These are phyloP conservation scores for Arctopsyche grandis DNA, from an alignment of 1,140 invertebrate genomes.

Conservation along the genomic window DNA sequence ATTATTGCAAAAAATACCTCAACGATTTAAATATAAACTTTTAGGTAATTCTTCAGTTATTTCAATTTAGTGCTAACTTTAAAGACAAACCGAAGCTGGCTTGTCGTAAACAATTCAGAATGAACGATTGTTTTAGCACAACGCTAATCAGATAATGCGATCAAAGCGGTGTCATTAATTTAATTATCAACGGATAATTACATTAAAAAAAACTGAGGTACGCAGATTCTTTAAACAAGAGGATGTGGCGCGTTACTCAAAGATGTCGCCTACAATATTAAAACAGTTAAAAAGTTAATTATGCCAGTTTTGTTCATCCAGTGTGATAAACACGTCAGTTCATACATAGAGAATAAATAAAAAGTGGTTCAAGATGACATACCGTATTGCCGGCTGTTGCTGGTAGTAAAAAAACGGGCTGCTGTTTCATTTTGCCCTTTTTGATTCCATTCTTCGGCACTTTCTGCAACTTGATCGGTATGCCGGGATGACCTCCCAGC, in stretches of 20 bases:
- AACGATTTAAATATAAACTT: too few species aligned
- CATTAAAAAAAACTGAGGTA: too few species aligned
- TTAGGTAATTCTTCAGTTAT: too few species aligned
- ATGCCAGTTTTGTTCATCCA: neutral
- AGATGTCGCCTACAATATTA: too few species aligned
- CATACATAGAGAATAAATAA: neutral
- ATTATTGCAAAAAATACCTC: too few species aligned
- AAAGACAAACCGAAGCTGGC: too few species aligned
- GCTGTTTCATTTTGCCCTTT: constrained; percentile 57
- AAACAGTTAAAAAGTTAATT: neutral
- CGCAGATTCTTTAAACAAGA: too few species aligned
- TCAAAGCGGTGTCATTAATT: neutral
- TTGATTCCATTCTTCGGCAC: constrained; percentile 55
- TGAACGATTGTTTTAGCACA: neutral
- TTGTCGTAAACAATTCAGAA: too few species aligned
- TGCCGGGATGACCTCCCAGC: constrained; percentile 64
- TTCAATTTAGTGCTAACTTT: too few species aligned
- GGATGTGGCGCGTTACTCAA: too few species aligned
- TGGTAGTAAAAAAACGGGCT: constrained; percentile 59
- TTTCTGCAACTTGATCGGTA: constrained; percentile 48
- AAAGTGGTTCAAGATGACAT: constrained; percentile 49
- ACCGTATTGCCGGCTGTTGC: constrained; percentile 63
- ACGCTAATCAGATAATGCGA: too few species aligned
- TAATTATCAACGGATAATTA: constrained; percentile 10
- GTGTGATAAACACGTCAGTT: neutral